Evolutionary conservation across 2,113 vertebrate genomes (phyloP).

Genomic region (Narcine bancroftii): DNA sequence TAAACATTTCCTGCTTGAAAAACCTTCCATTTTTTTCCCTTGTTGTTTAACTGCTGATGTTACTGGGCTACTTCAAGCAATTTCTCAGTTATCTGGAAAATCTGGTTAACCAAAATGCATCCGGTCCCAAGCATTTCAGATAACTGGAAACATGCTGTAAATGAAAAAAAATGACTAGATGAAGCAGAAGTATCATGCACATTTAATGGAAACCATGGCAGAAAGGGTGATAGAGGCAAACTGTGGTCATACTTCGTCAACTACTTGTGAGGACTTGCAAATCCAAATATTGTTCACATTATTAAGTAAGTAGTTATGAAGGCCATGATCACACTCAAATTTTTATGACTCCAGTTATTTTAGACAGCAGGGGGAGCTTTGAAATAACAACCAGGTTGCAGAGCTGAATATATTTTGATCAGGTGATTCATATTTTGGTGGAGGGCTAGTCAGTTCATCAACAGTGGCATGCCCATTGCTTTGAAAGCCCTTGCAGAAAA

Average conservation of each 20-base stretch:
- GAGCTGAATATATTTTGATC: neutral
- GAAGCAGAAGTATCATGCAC: too few relatives aligned
- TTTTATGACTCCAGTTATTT: neutral
- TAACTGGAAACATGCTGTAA: too few relatives aligned
- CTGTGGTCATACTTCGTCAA: neutral
- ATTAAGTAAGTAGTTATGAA: neutral
- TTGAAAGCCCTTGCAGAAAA: neutral
- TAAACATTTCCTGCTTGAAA: too few relatives aligned
- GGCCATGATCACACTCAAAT: neutral
- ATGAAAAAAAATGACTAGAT: too few relatives aligned
- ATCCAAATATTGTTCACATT: neutral
- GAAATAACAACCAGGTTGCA: neutral
- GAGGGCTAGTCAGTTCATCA: neutral
- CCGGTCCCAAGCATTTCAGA: too few relatives aligned
- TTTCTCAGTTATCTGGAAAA: too few relatives aligned
- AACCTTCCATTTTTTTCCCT: too few relatives aligned
- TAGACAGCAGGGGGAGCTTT: neutral
- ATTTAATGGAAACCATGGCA: too few relatives aligned
- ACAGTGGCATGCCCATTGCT: neutral
- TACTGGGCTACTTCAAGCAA: too few relatives aligned
- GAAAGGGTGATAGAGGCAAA: too few relatives aligned
- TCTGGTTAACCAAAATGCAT: too few relatives aligned
- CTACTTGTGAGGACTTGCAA: neutral
- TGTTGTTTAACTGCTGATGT: too few relatives aligned
- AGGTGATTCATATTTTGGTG: neutral